Evolutionary conservation across 2,888 invertebrate species (phyloP), one percentile per base, ranked within the genome.

Genomic region (Caenorhabditis doughertyi): DNA sequence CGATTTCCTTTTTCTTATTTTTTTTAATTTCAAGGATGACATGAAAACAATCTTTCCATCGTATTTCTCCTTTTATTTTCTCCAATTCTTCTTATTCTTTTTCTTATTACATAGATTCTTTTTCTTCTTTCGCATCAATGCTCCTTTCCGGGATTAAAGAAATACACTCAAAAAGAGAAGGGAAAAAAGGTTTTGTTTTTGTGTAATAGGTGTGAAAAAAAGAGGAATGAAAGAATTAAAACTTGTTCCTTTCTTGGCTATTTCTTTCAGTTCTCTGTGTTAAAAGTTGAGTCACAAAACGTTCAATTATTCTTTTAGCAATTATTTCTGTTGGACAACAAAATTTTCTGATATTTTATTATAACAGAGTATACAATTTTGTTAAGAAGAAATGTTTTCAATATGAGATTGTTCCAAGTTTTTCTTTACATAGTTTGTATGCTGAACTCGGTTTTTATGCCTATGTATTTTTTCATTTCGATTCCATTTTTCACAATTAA

Each of bases 171-270:
- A 9, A 27, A 25, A 13, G 42, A 42, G 18, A 25, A 62, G 5
- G 21, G 21, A 35, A n/a, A 23, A 62, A 44, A 42, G 62, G 42
- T 62, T 56, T 62, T 62, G 62, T 62, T 62, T 62, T 62, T 62
- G 42, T 62, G 44, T 62, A 62, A 60, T 62, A 44, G 62, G 62
- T 62, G 62, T 62, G 44, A 62, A 62, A 25, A 62, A 62, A 16
- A 27, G 16, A 27, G 35, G 11, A 58, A 62, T n/a, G 25, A 25
- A 44, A 25, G 60, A 44, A 62, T 44, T 62, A 42, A 44, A 44
- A 27, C 27, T 47, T 42, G 5, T 3, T 29, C 55, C 13, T 5
- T 18, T 44, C 35, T 32, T 4, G 32, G 32, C 55, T 29, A 29
- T 27, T 27, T 55, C n/a, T n/a, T n/a, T 23, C 49, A 44, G 49